These are phyloP conservation scores for Tenthredo livida DNA, from an alignment of 2,888 invertebrate genomes.

Conservation along the genomic window DNA sequence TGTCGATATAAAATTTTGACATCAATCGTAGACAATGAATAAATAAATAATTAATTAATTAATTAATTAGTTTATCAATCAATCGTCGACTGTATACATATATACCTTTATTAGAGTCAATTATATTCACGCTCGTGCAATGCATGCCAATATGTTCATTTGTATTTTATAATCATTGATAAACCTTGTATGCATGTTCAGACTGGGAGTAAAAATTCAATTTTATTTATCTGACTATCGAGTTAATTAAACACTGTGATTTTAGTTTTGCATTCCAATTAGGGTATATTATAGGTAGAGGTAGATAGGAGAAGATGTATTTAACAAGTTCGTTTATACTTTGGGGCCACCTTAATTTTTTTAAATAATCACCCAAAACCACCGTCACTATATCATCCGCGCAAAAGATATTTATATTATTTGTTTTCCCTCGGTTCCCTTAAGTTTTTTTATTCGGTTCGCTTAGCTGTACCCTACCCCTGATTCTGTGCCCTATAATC, in stretches of 20 bases:
- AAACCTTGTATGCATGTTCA: not conserved
- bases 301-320: not conserved
- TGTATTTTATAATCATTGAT: not conserved
- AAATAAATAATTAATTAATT: not conserved
- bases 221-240: not conserved
- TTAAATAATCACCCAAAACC: not conserved
- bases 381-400: not conserved
- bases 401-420: not conserved
- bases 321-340: not conserved
- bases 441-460: not conserved
- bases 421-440: not conserved
- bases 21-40: not conserved
- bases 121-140: not conserved
- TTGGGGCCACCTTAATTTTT: conserved; percentile 10
- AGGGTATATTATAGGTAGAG: too few relatives aligned
- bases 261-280: not conserved
- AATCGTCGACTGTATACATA: not conserved
- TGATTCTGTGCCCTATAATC: not conserved
- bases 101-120: not conserved
- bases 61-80: not conserved
- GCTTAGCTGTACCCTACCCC: not conserved
- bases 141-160: not conserved
- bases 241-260: not conserved
- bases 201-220: not conserved
- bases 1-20: not conserved